Evolutionary conservation across 2,888 invertebrate genomes (phyloP).

Genomic region (Iselma pallidipennis): DNA sequence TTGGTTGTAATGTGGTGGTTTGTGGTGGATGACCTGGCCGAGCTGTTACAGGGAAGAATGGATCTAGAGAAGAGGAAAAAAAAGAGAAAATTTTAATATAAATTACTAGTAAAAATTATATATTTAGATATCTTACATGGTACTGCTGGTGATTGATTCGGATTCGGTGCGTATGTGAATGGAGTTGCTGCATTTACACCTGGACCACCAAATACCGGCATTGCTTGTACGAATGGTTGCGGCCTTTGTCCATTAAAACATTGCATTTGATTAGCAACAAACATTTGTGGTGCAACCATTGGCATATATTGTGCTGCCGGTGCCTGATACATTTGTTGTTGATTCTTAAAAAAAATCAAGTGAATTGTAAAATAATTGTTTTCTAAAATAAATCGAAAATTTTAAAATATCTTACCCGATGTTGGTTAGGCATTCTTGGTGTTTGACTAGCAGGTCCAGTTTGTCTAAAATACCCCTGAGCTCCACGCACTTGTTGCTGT

Average conservation of each 20-base stretch:
- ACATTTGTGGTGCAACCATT: constrained; percentile 25
- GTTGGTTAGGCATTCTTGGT: constrained; percentile 49
- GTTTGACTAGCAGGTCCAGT: constrained; percentile 43
- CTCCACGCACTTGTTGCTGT: constrained; percentile 26
- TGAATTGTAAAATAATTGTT: too few species aligned
- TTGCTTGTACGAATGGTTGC: constrained; percentile 29
- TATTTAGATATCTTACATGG: constrained; percentile 35
- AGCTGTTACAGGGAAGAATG: constrained; percentile 6
- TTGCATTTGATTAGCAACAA: constrained; percentile 30
- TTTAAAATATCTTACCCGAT: constrained; percentile 40
- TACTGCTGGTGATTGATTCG: constrained; percentile 29
- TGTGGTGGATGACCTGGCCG: constrained; percentile 31
- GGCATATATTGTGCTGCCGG: constrained; percentile 32
- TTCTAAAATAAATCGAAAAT: neutral
- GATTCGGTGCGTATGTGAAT: constrained; percentile 24
- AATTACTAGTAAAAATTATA: too few species aligned
- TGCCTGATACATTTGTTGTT: constrained; percentile 27
- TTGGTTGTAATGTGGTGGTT: constrained; percentile 28
- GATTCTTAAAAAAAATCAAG: constrained; percentile 27
- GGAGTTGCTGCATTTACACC: constrained; percentile 24
- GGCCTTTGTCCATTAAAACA: constrained; percentile 31
- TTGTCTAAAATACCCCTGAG: constrained; percentile 33
- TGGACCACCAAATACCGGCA: constrained; percentile 25
- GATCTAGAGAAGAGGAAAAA: constrained; percentile 13
- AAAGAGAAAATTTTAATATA: constrained; percentile 2